Base-by-base conservation (phyloP, 2,888 invertebrate species). In the Linyphia triangularis region DNA sequence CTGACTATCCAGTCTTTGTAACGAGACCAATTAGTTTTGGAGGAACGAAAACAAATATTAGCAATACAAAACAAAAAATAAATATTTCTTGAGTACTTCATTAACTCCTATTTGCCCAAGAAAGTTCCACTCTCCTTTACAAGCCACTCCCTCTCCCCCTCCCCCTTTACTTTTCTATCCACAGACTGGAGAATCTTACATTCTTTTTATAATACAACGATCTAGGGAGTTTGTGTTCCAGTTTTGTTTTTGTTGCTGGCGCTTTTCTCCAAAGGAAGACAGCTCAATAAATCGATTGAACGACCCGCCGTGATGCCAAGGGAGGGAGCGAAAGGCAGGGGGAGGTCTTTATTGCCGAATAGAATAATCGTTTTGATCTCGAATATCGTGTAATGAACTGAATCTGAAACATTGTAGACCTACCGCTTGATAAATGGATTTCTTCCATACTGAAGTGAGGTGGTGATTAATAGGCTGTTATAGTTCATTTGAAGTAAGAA, bases 211-310 rank as follows among this genome's bases (percentile, higher is more conserved):
- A 28, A 24, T 24, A 69, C 16, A 69, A 69, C 28, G 24, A 30
- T 69, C 51, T 51, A 28, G n/a, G 22, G 43, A 33, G 59, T 9
- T 30, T 61, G 77, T 37, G 37, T 37, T 51, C 78, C 26, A 22
- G 30, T 57, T 26, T 75, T 75, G 59, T 75, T 75, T 75, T 79
- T 63, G 65, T 65, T 65, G 16, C n/a, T 73, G n/a, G 28, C 43
- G 26, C 28, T 51, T n/a, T 51, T 22, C 22, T 43, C 4, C 40
- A 30, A 67, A 40, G 65, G 37, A 63, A 57, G 33, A 61, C 51
- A 43, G 67, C 51, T 79, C 78, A 79, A 79, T 79, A 79, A 79
- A 79, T 79, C 78, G 78, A 79, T 79, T 22, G 63, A 40, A 61
- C 33, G 26, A 7, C 19, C 19, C 30, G 16, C 26, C n/a, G 24